Evolutionary conservation across 2,797 vertebrate genomes (phyloP).

Genomic region (Peromyscus aztecus): DNA sequence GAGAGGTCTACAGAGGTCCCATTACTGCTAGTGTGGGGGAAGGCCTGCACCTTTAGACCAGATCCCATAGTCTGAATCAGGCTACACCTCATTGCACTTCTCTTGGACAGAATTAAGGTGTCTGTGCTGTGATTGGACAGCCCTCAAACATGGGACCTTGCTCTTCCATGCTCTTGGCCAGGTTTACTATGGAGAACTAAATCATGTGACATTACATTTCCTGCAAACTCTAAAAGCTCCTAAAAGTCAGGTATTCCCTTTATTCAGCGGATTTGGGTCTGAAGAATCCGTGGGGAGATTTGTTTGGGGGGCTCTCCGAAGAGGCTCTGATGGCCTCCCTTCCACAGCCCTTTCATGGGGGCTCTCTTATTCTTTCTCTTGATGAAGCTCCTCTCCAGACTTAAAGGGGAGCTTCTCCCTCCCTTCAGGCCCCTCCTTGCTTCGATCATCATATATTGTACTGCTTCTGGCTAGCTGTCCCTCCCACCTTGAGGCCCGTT

Average conservation of each 20-base stretch:
- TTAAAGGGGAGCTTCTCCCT: too few relatives aligned
- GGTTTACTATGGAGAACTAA: background rate
- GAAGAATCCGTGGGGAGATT: background rate
- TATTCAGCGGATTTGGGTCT: background rate
- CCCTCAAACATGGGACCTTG: background rate
- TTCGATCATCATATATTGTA: too few relatives aligned
- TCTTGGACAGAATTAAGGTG: background rate
- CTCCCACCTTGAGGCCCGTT: background rate
- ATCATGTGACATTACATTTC: background rate
- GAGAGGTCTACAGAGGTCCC: background rate
- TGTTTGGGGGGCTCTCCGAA: background rate
- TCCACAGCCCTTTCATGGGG: background rate
- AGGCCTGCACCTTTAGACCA: background rate
- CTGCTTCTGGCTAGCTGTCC: background rate
- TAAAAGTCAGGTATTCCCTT: background rate
- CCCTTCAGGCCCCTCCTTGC: background rate
- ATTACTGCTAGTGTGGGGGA: background rate
- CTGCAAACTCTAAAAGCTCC: background rate
- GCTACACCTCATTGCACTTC: background rate
- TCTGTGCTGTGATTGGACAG: background rate
- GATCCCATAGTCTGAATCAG: too few relatives aligned
- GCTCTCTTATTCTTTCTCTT: too few relatives aligned
- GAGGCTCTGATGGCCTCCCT: background rate
- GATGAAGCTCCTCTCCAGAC: background rate
- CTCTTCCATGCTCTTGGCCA: background rate